phyloP scores from a whole-genome alignment of 2,888 invertebrate species.

The Himalopsyche anomala region DNA sequence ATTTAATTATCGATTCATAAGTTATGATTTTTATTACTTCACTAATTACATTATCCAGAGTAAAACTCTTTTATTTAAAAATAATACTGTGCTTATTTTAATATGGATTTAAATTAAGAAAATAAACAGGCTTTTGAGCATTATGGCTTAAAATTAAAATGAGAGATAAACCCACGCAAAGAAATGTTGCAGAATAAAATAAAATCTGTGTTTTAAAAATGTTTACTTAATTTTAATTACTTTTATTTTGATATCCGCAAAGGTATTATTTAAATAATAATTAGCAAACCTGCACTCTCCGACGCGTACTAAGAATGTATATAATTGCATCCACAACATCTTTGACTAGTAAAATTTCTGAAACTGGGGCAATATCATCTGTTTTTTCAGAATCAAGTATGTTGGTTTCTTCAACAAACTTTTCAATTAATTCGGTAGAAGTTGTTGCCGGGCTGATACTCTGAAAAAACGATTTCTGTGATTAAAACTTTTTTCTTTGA shows the following conservation, averaged over 20 bases:
- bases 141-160: too few species aligned
- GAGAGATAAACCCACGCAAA: too few species aligned
- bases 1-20: too few species aligned
- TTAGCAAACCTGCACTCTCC: not conserved
- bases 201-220: not conserved
- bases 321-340: slow-evolving; percentile 5
- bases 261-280: too few species aligned
- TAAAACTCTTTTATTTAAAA: too few species aligned
- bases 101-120: too few species aligned
- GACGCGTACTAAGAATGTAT: slow-evolving; percentile 12
- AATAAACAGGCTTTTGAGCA: too few species aligned
- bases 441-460: slow-evolving; percentile 70
- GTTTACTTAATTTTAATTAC: not conserved
- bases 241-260: too few species aligned
- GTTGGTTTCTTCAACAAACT: not conserved
- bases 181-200: too few species aligned
- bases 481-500: not conserved
- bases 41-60: too few species aligned
- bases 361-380: not conserved
- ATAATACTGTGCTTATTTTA: too few species aligned
- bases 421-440: slow-evolving; percentile 68
- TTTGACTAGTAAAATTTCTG: slow-evolving; percentile 22
- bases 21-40: too few species aligned
- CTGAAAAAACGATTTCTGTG: slow-evolving; percentile 55
- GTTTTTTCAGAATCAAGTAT: not conserved